phyloP scores from a whole-genome alignment of 2,888 invertebrate species.

The Allolobophora icterica region DNA sequence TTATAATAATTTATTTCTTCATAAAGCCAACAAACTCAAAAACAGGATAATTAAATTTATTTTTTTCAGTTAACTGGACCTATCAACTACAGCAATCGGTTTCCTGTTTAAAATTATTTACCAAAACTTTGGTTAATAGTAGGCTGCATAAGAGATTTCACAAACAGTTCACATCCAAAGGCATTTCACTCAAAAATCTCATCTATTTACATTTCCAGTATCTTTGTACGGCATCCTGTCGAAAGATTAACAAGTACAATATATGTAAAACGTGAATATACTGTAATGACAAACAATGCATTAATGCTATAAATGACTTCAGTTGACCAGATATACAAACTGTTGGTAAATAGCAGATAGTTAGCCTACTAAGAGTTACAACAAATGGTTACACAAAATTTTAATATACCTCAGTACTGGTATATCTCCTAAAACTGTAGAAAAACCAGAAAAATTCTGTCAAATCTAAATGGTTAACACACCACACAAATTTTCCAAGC shows the following conservation, averaged over 20 bases:
- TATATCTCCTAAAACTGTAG: neutral
- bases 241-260: neutral
- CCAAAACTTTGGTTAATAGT: neutral
- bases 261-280: neutral
- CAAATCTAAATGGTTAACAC: constrained; percentile 26
- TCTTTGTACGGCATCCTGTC: neutral
- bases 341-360: neutral
- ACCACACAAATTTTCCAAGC: constrained; percentile 12
- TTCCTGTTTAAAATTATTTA: neutral
- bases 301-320: neutral
- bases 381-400: neutral
- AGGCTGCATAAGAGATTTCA: neutral
- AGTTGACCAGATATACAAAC: neutral
- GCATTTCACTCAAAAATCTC: neutral
- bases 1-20: too few relatives aligned
- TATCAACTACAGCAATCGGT: too few relatives aligned
- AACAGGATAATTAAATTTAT: too few relatives aligned
- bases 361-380: neutral
- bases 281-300: neutral
- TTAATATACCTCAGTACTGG: neutral
- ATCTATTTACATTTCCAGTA: neutral
- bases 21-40: too few relatives aligned
- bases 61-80: too few relatives aligned
- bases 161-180: neutral
- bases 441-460: neutral